Conservation (phyloP, 2,888 invertebrate species). For the Hydrotaea cyrtoneurina region DNA sequence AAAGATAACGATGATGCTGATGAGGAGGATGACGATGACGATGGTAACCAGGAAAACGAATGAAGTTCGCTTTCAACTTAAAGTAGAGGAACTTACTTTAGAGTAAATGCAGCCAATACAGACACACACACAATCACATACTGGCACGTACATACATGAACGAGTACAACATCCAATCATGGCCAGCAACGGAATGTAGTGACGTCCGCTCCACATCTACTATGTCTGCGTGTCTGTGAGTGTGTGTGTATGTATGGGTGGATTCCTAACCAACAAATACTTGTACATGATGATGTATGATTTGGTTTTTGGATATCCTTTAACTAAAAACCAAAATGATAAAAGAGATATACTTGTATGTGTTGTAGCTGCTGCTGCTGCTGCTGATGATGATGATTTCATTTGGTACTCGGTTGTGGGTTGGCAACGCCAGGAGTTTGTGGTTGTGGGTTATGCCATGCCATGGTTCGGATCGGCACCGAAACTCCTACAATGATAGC, state of each 20-base stretch:
- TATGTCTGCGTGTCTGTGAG: neutral
- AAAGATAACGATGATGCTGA: neutral
- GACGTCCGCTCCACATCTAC: neutral
- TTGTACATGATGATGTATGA: slow-evolving; percentile 9
- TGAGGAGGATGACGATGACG: neutral
- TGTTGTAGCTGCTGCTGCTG: neutral
- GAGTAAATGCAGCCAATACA: slow-evolving; percentile 1
- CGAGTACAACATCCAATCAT: neutral
- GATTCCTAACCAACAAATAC: neutral
- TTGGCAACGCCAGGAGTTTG: neutral
- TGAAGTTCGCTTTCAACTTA: slow-evolving; percentile 19
- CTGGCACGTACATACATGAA: too few relatives aligned
- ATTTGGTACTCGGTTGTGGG: neutral
- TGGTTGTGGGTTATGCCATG: neutral
- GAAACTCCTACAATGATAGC: too few relatives aligned
- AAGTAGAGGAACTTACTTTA: slow-evolving; percentile 43
- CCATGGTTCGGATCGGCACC: too few relatives aligned
- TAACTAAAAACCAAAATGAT: slow-evolving; percentile 18
- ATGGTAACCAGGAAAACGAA: neutral
- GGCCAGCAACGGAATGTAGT: neutral
- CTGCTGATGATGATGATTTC: neutral
- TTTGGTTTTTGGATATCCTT: slow-evolving; percentile 24
- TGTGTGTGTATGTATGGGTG: neutral
- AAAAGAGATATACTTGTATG: slow-evolving; percentile 2
- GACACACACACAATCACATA: neutral